Conservation (phyloP, 2,797 vertebrate species). For the Streptopelia turtur region DNA sequence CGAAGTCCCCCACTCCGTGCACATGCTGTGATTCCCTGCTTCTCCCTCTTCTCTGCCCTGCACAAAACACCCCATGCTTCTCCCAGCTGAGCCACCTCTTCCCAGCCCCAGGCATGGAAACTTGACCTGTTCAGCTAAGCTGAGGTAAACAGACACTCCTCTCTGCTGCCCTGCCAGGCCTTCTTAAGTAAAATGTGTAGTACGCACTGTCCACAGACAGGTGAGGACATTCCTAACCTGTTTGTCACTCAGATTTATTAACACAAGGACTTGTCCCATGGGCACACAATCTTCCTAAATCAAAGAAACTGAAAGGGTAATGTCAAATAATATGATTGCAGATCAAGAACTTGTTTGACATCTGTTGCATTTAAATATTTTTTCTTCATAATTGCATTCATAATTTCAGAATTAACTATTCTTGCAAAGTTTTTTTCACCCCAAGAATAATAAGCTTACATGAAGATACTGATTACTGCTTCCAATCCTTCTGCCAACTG, state of each 20-base stretch:
- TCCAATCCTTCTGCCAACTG: slow-evolving; percentile 28
- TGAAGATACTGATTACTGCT: neutral
- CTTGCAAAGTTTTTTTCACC: neutral
- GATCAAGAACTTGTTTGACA: neutral
- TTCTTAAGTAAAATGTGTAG: neutral
- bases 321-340: neutral
- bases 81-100: neutral
- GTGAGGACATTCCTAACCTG: neutral
- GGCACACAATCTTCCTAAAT: neutral
- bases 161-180: neutral
- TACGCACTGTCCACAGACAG: neutral
- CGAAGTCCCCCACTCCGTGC: neutral
- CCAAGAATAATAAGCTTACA: neutral
- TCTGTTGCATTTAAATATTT: neutral
- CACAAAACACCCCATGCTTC: neutral
- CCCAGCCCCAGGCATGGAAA: neutral
- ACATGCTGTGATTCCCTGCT: rapidly evolving
- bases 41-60: neutral
- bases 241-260: neutral
- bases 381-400: neutral
- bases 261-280: neutral
- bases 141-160: neutral
- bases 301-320: neutral
- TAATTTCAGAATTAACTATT: neutral
- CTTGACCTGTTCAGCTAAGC: neutral